Evolutionary conservation across 2,113 vertebrate genomes (phyloP).

Genomic region (Collichthys lucidus): DNA sequence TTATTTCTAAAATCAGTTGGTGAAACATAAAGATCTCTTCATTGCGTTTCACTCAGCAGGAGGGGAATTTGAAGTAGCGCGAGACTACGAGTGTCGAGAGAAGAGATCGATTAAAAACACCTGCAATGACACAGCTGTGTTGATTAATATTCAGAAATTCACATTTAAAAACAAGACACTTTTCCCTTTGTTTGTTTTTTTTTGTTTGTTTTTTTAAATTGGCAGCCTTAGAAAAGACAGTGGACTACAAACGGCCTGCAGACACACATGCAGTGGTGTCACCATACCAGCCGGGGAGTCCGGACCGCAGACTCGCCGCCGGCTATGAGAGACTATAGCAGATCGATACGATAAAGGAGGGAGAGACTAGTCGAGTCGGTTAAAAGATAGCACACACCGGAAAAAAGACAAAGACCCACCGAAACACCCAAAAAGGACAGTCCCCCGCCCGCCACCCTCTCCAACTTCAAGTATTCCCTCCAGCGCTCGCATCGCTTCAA

Average conservation of each 20-base stretch:
- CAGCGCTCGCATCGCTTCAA: conserved; percentile 73
- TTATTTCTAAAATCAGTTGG: conserved; percentile 76
- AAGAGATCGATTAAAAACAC: conserved; percentile 54
- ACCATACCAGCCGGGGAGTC: background rate
- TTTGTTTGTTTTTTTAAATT: conserved; percentile 44
- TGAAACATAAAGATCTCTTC: conserved; percentile 79
- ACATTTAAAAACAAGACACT: conserved; percentile 76
- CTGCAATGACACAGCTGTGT: conserved; percentile 42
- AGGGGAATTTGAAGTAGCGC: conserved; percentile 67
- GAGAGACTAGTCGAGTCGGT: conserved; percentile 39
- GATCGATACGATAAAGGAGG: conserved; percentile 48
- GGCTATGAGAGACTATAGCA: conserved; percentile 40
- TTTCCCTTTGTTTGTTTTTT: conserved; percentile 67
- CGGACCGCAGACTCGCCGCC: conserved; percentile 6
- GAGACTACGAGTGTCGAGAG: conserved; percentile 33
- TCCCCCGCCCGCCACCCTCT: background rate
- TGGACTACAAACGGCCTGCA: conserved; percentile 62
- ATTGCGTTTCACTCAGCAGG: conserved; percentile 81
- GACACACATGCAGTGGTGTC: conserved; percentile 71
- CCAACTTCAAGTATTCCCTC: conserved; percentile 75
- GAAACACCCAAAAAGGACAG: conserved; percentile 56
- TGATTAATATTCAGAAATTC: conserved; percentile 70
- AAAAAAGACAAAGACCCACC: conserved; percentile 54
- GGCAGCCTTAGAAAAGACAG: conserved; percentile 71
- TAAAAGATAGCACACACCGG: conserved; percentile 63